Evolutionary conservation across 2,888 invertebrate species (phyloP), one percentile per base, ranked within the genome.

Genomic region (Scrobipalpa atriplicella): DNA sequence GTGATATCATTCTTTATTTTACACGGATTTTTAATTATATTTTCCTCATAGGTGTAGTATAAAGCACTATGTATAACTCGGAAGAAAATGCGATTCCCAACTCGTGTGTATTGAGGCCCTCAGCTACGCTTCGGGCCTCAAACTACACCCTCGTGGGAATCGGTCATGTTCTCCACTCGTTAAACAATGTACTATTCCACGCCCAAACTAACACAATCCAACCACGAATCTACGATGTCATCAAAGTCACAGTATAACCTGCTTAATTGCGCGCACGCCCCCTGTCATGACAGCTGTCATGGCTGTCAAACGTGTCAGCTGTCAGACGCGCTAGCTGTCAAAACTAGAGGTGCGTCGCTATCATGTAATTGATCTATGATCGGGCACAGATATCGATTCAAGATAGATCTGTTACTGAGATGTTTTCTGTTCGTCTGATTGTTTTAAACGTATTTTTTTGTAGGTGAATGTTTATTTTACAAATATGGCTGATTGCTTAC

Each of bases 231-330:
- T 9, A 9, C 19, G 9, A 52, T 9, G 19, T 52, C 52, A 52
- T 21, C 52, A 9, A 19, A 10, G 52, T 52, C 68, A n/a, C 47
- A 47, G 29, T 29, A 29, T 43, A 43, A 21, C 54, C 54, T 19
- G 54, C 58, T 61, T 71, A 69, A 69, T 70, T 69, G 71, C 52
- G 66, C 67, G 69, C 67, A 63, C 67, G 65, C 70, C 67, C 56
- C 64, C 69, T 72, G 71, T 73, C 72, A 72, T 65, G 72, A 71
- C 71, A 72, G 68, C 72, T 73, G 73, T 73, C 72, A 71, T 70
- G 72, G 68, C 72, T 75, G 73, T 73, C 72, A 72, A 61, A 64
- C 43, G 62, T 47, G 65, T 65, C 65, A 71, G 47, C 65, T 65
- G 67, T 67, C 67, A 68, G 43, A 62, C 21, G 41, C 51, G 47